phyloP scores from a whole-genome alignment of 2,888 invertebrate genomes.

The Drosophila quinaria region DNA sequence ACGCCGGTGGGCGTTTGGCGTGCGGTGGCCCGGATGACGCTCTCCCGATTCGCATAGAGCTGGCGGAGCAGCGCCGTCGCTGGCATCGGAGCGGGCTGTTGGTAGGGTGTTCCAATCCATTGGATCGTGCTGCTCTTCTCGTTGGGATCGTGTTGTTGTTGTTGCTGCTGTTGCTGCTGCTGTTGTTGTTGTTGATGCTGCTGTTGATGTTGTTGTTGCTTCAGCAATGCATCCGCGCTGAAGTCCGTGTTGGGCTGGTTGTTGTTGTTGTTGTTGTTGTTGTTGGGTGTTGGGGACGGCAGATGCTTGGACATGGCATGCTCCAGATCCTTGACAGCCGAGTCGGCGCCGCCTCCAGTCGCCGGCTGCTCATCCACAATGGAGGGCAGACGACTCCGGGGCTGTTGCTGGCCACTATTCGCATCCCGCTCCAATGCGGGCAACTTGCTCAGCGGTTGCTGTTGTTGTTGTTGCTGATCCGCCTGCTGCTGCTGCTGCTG shows the following conservation, averaged over 20 bases:
- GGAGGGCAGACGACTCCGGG: constrained; percentile 84
- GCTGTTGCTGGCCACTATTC: constrained; percentile 71
- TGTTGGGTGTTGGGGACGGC: constrained; percentile 88
- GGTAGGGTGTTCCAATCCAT: constrained; percentile 95
- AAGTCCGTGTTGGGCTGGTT: constrained; percentile 91
- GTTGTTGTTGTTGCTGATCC: constrained; percentile 59
- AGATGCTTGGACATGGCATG: constrained; percentile 98
- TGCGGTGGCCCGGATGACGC: constrained; percentile 96
- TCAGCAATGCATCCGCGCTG: constrained; percentile 90
- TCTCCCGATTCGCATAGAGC: constrained; percentile 96
- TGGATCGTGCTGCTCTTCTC: constrained; percentile 91
- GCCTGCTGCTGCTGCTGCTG: constrained; percentile 68
- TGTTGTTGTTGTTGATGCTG: constrained; percentile 93
- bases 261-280: constrained; percentile 48
- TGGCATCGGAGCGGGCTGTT: constrained; percentile 89
- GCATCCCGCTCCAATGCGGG: constrained; percentile 68
- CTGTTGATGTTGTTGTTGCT: constrained; percentile 68
- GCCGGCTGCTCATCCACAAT: constrained; percentile 82
- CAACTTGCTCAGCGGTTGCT: constrained; percentile 75
- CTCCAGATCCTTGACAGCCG: constrained; percentile 92
- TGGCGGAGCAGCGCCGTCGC: constrained; percentile 96
- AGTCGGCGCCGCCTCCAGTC: constrained; percentile 77
- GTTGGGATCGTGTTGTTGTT: constrained; percentile 87
- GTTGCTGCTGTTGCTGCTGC: constrained; percentile 86
- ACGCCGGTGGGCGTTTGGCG: constrained; percentile 84